Evolutionary conservation across 2,888 invertebrate species (phyloP).

Genomic region (Mythimna loreyi): DNA sequence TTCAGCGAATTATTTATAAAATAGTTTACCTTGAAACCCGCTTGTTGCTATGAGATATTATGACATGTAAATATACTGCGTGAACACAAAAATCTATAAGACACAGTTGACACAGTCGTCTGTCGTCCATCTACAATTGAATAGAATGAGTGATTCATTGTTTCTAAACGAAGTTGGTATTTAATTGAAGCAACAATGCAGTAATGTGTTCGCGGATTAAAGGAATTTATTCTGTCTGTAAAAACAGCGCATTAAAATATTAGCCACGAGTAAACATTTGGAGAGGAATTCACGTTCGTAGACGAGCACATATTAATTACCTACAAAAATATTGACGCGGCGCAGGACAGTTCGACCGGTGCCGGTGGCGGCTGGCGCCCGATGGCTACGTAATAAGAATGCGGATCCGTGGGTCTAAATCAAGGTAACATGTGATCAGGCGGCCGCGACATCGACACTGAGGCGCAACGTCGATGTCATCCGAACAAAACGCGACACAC

Average conservation of each 20-base stretch:
- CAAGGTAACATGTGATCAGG: constrained; percentile 85
- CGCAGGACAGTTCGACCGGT: constrained; percentile 75
- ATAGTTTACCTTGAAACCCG: constrained; percentile 82
- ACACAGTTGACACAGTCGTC: constrained; percentile 35
- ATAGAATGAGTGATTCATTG: constrained; percentile 59
- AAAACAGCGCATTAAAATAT: constrained; percentile 52
- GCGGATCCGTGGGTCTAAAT: constrained; percentile 88
- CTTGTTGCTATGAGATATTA: constrained; percentile 83
- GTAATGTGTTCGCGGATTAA: constrained; percentile 49
- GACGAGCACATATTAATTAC: constrained; percentile 84
- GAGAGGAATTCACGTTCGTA: constrained; percentile 75
- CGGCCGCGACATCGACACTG: constrained; percentile 72
- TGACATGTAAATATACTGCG: constrained; percentile 75
- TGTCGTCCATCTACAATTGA: constrained; percentile 45
- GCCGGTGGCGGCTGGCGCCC: constrained; percentile 77
- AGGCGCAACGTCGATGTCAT: constrained; percentile 68
- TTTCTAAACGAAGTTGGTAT: constrained; percentile 49
- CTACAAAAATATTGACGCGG: constrained; percentile 87
- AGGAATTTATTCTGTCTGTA: constrained; percentile 40
- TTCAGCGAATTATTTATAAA: constrained; percentile 80
- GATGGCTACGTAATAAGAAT: constrained; percentile 86
- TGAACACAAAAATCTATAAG: constrained; percentile 63
- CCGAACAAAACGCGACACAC: constrained; percentile 62
- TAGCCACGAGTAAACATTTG: constrained; percentile 73
- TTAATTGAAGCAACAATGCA: constrained; percentile 56